Evolutionary conservation across 2,113 vertebrate genomes (phyloP), one percentile per base, ranked within the genome.

Genomic region (Zosterops japonicus): DNA sequence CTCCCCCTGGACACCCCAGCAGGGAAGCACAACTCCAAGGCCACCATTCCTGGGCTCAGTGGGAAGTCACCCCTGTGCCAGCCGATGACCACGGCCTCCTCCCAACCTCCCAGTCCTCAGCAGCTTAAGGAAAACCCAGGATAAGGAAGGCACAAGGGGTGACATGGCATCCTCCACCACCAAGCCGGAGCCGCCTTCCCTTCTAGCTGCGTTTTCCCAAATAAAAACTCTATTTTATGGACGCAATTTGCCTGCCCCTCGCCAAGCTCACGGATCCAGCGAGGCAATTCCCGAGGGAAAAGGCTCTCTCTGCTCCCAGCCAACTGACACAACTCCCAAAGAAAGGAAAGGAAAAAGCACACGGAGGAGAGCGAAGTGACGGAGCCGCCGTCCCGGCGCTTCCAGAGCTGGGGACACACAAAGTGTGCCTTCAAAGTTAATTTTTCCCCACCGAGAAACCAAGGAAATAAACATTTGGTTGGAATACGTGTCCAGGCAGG

Each of bases 61-160:
- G 44, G 65, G 5, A 44, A 25, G 18, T 42, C 21, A 10, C 4
- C 8, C 5, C 28, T 8, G 22, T 16, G 5, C 68, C 63, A 4
- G 11, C 7, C 1, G 1, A 53, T 5, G 7, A 3, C 68, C 63
- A 10, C 12, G 2, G 18, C 55, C 50, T n/a, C 80, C 81, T 15
- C 46, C 25, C 63, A 12, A 2, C 20, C 20, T 8, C 33, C 41
- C 42, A 25, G 44, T 49, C 52, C 90, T 50, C 2, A 2, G 60
- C 9, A 5, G 28, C 31, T 21, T 3, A 4, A 31, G 11, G 12
- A 29, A 68, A 67, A 29, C 2, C 15, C 36, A 16, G 5, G 21
- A 46, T 11, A n/a, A 27, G 0, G 6, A 57, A 21, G 57, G 9
- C 3, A 31, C 14, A 2, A 11, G 8, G 49, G 57, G 53, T 1